Conservation (phyloP, 2,797 vertebrate genomes). For the Phrynocephalus forsythii region DNA sequence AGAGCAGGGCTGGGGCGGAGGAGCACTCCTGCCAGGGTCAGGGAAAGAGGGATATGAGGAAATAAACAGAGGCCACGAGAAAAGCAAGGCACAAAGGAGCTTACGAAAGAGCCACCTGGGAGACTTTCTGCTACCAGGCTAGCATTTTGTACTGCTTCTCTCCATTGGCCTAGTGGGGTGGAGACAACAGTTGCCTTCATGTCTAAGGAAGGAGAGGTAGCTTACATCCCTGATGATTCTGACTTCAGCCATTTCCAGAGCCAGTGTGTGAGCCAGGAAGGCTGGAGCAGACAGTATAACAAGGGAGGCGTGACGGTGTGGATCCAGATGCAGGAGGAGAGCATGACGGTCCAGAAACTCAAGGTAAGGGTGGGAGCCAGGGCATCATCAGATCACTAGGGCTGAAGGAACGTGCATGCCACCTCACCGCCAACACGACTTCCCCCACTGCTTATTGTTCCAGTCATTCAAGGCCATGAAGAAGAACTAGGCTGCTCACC, state of each 20-base stretch:
- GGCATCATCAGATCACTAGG: background rate
- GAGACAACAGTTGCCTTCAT: slow-evolving; percentile 31
- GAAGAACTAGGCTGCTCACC: background rate
- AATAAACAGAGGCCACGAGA: background rate
- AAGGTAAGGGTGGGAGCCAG: slow-evolving; percentile 78
- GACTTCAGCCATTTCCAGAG: slow-evolving; percentile 88
- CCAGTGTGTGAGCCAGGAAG: slow-evolving; percentile 83
- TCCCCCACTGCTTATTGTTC: background rate
- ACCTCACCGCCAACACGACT: background rate
- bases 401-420: background rate
- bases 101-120: slow-evolving; percentile 25
- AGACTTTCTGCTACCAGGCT: background rate
- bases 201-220: slow-evolving; percentile 64
- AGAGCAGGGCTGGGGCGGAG: background rate
- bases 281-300: slow-evolving; percentile 85
- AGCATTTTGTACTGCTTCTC: background rate
- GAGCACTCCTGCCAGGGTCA: background rate
- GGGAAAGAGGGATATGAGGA: accelerated
- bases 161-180: background rate
- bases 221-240: slow-evolving; percentile 87
- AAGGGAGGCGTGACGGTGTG: slow-evolving; percentile 86
- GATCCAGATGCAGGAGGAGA: slow-evolving; percentile 81
- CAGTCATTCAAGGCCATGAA: background rate
- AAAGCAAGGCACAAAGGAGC: slow-evolving; percentile 26
- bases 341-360: slow-evolving; percentile 81